Percentiles rank a stretch among this genome's conserved stretches.
These are phyloP conservation scores for Calameuta filiformis DNA, from an alignment of 2,888 invertebrate species.

Conservation along the genomic window DNA sequence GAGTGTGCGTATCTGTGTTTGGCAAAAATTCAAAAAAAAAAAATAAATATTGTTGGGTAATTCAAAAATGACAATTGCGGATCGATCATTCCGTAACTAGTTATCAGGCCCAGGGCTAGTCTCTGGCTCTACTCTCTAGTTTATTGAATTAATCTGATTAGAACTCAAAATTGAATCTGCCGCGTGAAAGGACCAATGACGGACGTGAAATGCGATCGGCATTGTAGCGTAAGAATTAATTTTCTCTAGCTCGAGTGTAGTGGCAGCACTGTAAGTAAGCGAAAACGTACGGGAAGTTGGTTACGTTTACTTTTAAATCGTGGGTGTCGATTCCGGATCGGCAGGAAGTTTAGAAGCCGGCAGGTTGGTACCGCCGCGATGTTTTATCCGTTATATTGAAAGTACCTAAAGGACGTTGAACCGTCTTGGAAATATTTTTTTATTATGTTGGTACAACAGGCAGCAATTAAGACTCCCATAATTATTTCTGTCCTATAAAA, in stretches of 20 bases:
- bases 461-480: no score
- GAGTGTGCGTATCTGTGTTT: no score
- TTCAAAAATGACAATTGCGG: no score
- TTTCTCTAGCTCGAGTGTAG: not conserved
- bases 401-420: not conserved
- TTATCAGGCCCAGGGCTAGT: no score
- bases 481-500: no score
- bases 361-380: not conserved
- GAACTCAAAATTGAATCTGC: constrained; percentile 5
- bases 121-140: not conserved
- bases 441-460: no score
- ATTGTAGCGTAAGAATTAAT: constrained; percentile 4
- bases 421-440: not conserved
- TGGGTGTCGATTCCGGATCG: not conserved
- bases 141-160: not conserved
- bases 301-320: not conserved
- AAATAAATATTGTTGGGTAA: no score
- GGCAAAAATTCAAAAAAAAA: not conserved
- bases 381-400: not conserved
- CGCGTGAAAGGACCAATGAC: not conserved
- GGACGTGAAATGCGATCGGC: constrained; percentile 1
- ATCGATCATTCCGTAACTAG: no score
- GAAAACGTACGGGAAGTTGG: no score
- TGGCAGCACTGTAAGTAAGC: no score
- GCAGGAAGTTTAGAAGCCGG: not conserved